These are phyloP conservation scores for Drosophila formosana DNA, from an alignment of 2,888 invertebrate genomes.

Conservation along the genomic window DNA sequence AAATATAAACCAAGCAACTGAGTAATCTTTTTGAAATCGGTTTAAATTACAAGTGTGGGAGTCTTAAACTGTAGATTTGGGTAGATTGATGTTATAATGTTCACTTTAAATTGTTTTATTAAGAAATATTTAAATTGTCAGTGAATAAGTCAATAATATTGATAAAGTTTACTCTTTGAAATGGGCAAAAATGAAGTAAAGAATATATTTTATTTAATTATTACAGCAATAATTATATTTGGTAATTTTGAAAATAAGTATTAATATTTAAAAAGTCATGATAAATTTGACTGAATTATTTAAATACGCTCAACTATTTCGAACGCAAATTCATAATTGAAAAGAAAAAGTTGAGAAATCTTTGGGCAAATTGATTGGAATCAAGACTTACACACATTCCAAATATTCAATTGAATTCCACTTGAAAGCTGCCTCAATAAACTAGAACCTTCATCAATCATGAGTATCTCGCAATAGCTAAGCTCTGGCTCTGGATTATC, in stretches of 20 bases:
- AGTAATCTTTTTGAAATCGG: constrained; percentile 1
- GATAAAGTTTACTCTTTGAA: too few species aligned
- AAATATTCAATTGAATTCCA: constrained; percentile 19
- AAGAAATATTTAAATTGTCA: too few species aligned
- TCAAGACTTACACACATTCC: constrained; percentile 20
- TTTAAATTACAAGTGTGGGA: background rate
- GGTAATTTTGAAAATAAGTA: too few species aligned
- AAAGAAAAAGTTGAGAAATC: background rate
- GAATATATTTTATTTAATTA: background rate
- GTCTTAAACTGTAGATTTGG: background rate
- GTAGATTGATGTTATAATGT: background rate
- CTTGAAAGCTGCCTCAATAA: constrained; percentile 27
- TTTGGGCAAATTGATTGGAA: constrained; percentile 29
- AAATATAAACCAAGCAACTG: constrained; percentile 2
- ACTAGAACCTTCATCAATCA: constrained; percentile 59
- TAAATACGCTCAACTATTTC: background rate
- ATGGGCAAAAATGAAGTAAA: too few species aligned
- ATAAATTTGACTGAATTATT: background rate
- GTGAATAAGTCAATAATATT: too few species aligned
- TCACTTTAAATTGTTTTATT: too few species aligned
- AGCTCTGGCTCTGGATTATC: constrained; percentile 5
- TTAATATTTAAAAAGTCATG: too few species aligned
- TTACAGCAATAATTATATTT: background rate
- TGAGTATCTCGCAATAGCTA: constrained; percentile 30
- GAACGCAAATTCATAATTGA: background rate